Evolutionary conservation across 2,888 invertebrate genomes (phyloP).

Genomic region (Syrphus vitripennis): DNA sequence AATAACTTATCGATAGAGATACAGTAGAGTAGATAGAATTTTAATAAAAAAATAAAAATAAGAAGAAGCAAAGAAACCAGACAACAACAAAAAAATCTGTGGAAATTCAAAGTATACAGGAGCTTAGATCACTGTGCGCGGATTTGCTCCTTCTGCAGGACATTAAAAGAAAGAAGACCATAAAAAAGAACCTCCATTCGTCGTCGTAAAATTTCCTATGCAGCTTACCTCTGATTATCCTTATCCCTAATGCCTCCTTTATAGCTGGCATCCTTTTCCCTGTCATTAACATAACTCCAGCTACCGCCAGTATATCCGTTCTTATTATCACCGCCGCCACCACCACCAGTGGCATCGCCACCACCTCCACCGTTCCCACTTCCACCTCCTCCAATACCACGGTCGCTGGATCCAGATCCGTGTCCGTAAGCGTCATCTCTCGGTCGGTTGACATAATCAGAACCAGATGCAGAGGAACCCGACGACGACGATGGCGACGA

Average conservation of each 20-base stretch:
- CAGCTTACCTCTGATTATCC: constrained; percentile 78
- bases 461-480: constrained; percentile 43
- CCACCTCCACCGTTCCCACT: constrained; percentile 53
- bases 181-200: constrained; percentile 53
- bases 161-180: constrained; percentile 42
- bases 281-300: constrained; percentile 74
- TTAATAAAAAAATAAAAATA: constrained; percentile 10
- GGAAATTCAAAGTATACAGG: constrained; percentile 46
- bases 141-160: constrained; percentile 32
- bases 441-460: constrained; percentile 73
- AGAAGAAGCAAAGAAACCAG: not conserved
- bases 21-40: not conserved
- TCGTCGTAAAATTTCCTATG: constrained; percentile 72
- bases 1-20: no score
- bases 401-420: constrained; percentile 31
- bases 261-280: constrained; percentile 72
- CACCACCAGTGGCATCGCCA: constrained; percentile 41
- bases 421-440: constrained; percentile 72
- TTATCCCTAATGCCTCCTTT: constrained; percentile 73
- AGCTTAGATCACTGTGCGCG: not conserved
- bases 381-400: constrained; percentile 56
- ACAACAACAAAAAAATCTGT: not conserved
- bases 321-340: constrained; percentile 62
- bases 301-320: constrained; percentile 72
- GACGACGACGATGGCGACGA: constrained; percentile 55